Evolutionary conservation across 1,140 invertebrate species (phyloP).

Genomic region (Platyura marginata): DNA sequence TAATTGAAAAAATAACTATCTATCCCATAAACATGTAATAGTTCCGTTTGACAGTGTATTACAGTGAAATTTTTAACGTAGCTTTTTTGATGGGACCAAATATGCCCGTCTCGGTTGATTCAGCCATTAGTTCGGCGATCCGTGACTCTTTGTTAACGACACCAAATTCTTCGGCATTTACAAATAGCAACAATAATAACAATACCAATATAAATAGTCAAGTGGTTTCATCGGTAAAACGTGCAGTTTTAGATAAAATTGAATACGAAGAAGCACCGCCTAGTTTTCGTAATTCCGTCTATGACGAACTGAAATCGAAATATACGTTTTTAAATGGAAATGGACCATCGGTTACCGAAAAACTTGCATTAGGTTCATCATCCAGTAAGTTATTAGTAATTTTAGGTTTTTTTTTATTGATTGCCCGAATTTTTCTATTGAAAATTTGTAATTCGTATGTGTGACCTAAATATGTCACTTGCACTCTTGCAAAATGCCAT

Average conservation of each 20-base stretch:
- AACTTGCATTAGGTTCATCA: background rate
- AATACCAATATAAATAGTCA: background rate
- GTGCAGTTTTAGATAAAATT: background rate
- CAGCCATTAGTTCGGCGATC: background rate
- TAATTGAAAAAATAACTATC: too few relatives aligned
- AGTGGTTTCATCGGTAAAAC: background rate
- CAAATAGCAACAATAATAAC: too few relatives aligned
- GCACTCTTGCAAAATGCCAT: too few relatives aligned
- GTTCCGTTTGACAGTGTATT: too few relatives aligned
- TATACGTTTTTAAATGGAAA: background rate
- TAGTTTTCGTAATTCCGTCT: background rate
- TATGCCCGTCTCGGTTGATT: background rate
- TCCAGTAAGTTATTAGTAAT: background rate
- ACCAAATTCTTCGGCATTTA: background rate
- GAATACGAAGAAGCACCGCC: background rate
- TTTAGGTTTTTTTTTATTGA: background rate
- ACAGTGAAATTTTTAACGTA: too few relatives aligned
- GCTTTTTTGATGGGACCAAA: background rate
- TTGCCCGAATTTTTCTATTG: background rate
- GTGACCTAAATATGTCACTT: too few relatives aligned
- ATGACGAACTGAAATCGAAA: background rate
- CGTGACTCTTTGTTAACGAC: background rate
- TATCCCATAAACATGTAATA: too few relatives aligned
- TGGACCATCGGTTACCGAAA: background rate
- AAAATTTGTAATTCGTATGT: too few relatives aligned